Evolutionary conservation across 2,113 vertebrate species (phyloP).

Genomic region (Dendropsophus ebraccatus): DNA sequence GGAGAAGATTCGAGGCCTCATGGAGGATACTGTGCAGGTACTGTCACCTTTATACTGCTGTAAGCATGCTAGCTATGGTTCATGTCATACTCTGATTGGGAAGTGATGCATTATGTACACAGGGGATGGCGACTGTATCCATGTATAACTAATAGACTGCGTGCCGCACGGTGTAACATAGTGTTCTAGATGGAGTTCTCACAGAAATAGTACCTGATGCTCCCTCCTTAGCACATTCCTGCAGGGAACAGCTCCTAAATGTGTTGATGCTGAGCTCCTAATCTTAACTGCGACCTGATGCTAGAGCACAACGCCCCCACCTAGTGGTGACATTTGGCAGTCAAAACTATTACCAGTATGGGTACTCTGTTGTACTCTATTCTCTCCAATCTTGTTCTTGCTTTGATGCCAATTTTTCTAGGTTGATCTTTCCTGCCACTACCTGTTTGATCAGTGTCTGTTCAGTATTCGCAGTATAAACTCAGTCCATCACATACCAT

Average conservation of each 20-base stretch:
- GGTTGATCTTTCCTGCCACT: background rate
- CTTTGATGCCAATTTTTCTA: no score
- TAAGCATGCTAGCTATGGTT: background rate
- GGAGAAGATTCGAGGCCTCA: slow-evolving; percentile 92
- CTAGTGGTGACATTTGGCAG: no score
- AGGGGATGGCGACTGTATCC: background rate
- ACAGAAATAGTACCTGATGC: background rate
- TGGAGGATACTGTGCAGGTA: slow-evolving; percentile 95
- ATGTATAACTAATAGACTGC: background rate
- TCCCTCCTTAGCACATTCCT: background rate
- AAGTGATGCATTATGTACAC: no score
- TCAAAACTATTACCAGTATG: no score
- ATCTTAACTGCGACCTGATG: background rate
- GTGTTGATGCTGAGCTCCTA: background rate
- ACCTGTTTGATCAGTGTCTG: background rate
- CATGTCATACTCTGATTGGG: background rate
- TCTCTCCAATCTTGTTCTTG: no score
- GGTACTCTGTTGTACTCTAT: no score
- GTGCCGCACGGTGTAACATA: background rate
- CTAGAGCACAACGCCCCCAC: no score
- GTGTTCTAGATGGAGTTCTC: background rate
- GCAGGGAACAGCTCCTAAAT: background rate
- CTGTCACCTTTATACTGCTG: background rate
- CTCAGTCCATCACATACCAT: background rate
- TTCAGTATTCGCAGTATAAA: background rate